Conservation (phyloP, 2,888 invertebrate species). For the Macropis europaea region DNA sequence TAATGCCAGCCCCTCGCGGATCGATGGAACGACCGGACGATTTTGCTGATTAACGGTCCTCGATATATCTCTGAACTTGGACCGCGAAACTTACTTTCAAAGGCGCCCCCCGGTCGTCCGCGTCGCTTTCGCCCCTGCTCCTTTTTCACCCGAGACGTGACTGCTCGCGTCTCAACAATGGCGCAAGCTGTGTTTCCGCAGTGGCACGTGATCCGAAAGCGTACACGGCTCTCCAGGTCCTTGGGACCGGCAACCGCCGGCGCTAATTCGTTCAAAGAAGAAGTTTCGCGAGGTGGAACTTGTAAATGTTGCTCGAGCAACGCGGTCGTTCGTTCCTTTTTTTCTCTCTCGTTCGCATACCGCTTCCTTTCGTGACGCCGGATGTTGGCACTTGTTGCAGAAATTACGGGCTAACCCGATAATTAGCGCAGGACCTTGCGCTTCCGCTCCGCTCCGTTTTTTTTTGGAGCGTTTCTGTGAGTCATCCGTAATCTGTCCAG, state of each 20-base stretch:
- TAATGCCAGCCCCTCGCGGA: constrained; percentile 1
- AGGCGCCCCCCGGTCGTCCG: not conserved
- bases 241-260: not conserved
- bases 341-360: not conserved
- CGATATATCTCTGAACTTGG: constrained; percentile 26
- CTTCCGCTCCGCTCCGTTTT: constrained; percentile 33
- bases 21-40: constrained; percentile 23
- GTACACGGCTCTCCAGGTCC: constrained; percentile 6
- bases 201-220: constrained; percentile 52
- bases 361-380: constrained; percentile 43
- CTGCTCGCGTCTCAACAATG: constrained; percentile 52
- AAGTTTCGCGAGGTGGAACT: constrained; percentile 24
- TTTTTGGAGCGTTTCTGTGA: not conserved
- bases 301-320: not conserved
- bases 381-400: constrained; percentile 62
- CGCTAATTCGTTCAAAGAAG: constrained; percentile 41
- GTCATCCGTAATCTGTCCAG: not conserved
- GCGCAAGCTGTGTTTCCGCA: constrained; percentile 56
- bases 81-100: constrained; percentile 4
- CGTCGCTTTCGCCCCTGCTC: constrained; percentile 34
- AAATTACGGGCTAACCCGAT: constrained; percentile 57
- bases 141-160: constrained; percentile 39
- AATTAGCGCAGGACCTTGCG: constrained; percentile 45
- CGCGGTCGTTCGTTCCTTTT: not conserved
- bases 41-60: constrained; percentile 29